A percentile compares a stretch with the other conserved stretches of the same genome.
Evolutionary conservation across 2,113 vertebrate genomes (phyloP).

Genomic region (Chinchilla lanigera): DNA sequence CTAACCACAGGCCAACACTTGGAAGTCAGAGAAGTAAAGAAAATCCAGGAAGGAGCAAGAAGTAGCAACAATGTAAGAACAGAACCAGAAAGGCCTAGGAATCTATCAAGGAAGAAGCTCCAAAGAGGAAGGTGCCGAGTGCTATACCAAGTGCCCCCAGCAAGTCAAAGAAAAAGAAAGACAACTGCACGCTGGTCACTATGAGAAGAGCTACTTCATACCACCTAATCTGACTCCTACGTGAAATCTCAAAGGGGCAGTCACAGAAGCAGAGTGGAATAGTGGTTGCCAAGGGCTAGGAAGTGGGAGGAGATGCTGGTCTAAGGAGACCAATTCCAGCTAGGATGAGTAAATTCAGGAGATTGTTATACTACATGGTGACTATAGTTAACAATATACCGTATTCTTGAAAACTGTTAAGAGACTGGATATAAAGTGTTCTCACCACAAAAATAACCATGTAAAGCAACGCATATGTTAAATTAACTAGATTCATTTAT

Average conservation of each 20-base stretch:
- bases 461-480: neutral
- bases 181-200: neutral
- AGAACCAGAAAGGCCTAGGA: neutral
- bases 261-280: neutral
- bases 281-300: neutral
- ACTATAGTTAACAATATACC: neutral
- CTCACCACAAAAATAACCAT: neutral
- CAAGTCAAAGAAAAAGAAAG: neutral
- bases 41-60: neutral
- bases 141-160: neutral
- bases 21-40: neutral
- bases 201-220: neutral
- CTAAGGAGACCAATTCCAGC: neutral
- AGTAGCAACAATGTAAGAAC: neutral
- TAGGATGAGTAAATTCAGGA: neutral
- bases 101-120: neutral
- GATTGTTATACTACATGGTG: neutral
- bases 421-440: neutral
- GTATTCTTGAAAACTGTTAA: neutral
- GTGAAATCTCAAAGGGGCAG: neutral
- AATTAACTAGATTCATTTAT: neutral
- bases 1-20: neutral
- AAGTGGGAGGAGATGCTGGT: neutral
- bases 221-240: too few relatives aligned
- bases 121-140: neutral